These are phyloP conservation scores for Beris morrisii DNA, from an alignment of 2,888 invertebrate genomes.

Conservation along the genomic window DNA sequence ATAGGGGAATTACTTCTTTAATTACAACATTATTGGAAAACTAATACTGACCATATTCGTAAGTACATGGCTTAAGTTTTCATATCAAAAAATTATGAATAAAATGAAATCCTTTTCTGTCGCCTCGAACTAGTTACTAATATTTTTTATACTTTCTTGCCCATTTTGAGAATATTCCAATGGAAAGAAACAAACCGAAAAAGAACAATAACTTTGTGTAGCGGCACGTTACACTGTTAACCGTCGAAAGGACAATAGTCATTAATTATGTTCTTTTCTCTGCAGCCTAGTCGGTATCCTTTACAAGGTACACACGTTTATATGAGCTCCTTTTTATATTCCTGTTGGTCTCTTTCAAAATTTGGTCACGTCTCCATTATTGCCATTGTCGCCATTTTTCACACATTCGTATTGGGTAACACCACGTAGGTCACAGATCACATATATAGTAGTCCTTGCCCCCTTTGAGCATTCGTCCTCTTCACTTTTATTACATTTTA, in stretches of 20 bases:
- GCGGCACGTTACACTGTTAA: conserved; percentile 23
- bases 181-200: conserved; percentile 23
- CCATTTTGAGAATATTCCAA: not conserved
- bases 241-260: conserved; percentile 37
- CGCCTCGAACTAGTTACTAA: no score
- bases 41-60: no score
- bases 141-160: no score
- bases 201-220: conserved; percentile 31
- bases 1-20: no score
- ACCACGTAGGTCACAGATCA: conserved; percentile 35
- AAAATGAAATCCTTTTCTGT: no score
- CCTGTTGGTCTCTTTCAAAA: conserved; percentile 31
- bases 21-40: no score
- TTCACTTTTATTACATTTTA: conserved; percentile 29
- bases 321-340: conserved; percentile 9
- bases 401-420: conserved; percentile 34
- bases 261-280: conserved; percentile 38
- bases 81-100: no score
- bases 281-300: conserved; percentile 12
- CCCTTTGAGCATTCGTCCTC: not conserved
- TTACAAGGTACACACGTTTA: not conserved
- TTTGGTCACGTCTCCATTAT: conserved; percentile 39
- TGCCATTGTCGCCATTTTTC: conserved; percentile 39
- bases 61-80: no score
- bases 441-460: not conserved